Conservation (phyloP, 2,113 vertebrate genomes). For the Bettongia penicillata region DNA sequence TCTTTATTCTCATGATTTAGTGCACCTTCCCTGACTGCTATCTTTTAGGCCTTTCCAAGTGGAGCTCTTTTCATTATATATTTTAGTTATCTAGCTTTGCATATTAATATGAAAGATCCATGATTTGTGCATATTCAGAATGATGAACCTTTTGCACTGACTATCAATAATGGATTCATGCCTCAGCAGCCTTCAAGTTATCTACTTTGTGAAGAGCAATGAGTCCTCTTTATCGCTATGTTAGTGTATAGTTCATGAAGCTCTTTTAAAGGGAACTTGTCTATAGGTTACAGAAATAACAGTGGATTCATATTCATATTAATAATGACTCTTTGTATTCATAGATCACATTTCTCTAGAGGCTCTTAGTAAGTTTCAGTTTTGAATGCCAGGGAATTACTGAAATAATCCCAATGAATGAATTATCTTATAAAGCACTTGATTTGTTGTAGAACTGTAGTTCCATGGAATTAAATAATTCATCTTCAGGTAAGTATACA, state of each 20-base stretch:
- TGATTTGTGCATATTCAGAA: not conserved
- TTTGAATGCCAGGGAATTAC: not conserved
- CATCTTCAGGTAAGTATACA: not conserved
- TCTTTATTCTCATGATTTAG: not conserved
- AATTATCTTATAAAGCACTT: not conserved
- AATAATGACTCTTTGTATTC: constrained; percentile 5
- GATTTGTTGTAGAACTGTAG: not conserved
- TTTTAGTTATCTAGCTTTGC: not conserved
- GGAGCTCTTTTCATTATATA: not conserved
- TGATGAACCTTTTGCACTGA: not conserved
- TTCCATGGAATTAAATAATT: not conserved
- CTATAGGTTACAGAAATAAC: not conserved
- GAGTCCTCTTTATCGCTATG: not conserved
- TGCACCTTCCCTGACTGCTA: not conserved
- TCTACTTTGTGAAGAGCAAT: not conserved
- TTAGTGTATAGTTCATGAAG: not conserved
- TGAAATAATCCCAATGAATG: not conserved
- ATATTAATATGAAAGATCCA: not conserved
- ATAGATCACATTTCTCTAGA: constrained; percentile 12
- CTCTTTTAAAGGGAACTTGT: not conserved
- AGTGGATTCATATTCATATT: not conserved
- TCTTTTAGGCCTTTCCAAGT: not conserved
- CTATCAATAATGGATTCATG: not conserved
- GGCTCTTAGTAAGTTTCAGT: constrained; percentile 1
- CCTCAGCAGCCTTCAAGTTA: not conserved